A percentile compares a stretch with the other conserved stretches of the same genome.
phyloP scores from a whole-genome alignment of 2,113 vertebrate species.

The Siniperca knerii region DNA sequence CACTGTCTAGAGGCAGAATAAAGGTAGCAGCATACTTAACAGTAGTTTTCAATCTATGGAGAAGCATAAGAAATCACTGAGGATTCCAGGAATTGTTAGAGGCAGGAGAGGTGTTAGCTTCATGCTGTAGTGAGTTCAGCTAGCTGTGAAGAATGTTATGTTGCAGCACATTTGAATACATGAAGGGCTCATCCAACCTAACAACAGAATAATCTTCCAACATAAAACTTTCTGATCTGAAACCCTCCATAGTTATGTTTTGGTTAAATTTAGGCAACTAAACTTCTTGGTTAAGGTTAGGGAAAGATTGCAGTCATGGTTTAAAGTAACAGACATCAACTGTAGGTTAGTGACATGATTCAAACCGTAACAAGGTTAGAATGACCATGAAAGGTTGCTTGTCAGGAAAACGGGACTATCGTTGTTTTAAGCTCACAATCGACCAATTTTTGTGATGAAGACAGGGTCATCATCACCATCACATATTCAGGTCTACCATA shows the following conservation, averaged over 20 bases:
- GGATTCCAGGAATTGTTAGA: not conserved
- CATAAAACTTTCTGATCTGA: not conserved
- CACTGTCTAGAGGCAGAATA: not conserved
- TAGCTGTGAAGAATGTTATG: not conserved
- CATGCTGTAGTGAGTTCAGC: not conserved
- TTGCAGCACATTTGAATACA: not conserved
- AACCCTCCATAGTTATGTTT: too few species aligned
- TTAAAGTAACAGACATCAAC: too few species aligned
- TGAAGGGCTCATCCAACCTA: not conserved
- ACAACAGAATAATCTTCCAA: not conserved
- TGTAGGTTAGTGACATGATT: too few species aligned
- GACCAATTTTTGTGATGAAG: not conserved
- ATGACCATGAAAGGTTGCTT: not conserved
- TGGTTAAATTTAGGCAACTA: too few species aligned
- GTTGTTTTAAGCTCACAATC: not conserved
- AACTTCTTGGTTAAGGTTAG: too few species aligned
- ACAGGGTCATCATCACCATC: not conserved
- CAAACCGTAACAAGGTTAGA: not conserved
- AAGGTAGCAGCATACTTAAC: not conserved
- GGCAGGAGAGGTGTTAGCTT: not conserved
- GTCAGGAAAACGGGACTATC: not conserved
- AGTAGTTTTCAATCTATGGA: not conserved
- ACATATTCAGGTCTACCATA: not conserved
- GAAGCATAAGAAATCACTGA: not conserved
- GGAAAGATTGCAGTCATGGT: too few species aligned